Conservation (phyloP, 2,113 vertebrate species). For the Echinops telfairi region DNA sequence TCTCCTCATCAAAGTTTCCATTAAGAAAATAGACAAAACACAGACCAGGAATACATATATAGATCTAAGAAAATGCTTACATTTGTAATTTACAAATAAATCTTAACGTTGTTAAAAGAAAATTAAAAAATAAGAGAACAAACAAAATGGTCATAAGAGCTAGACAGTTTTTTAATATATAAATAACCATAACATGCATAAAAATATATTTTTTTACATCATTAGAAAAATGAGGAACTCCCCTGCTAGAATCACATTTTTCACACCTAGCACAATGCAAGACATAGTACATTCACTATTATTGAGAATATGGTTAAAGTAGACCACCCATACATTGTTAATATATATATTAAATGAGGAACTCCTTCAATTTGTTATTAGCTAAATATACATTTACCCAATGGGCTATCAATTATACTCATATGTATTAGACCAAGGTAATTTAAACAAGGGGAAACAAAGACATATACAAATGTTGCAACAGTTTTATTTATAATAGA, state of each 20-base stretch:
- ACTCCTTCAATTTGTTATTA: not conserved
- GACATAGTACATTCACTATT: not conserved
- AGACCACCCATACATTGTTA: not conserved
- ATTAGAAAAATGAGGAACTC: not conserved
- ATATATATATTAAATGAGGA: conserved; percentile 32
- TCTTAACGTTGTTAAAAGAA: not conserved
- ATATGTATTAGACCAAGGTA: not conserved
- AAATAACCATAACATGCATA: not conserved
- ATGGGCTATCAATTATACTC: not conserved
- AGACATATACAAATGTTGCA: not conserved
- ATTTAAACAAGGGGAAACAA: conserved; percentile 29
- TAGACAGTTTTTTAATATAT: not conserved
- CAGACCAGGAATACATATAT: not conserved
- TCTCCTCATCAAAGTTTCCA: not conserved
- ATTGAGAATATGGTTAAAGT: not conserved
- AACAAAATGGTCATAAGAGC: not conserved
- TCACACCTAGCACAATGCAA: not conserved
- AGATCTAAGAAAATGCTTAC: not conserved
- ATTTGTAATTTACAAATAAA: not conserved
- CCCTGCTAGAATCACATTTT: conserved; percentile 23
- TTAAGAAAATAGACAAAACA: not conserved
- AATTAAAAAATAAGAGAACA: too few relatives aligned
- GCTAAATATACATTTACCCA: not conserved
- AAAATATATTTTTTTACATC: not conserved
- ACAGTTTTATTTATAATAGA: conserved; percentile 13